Base-by-base conservation (phyloP, 2,797 vertebrate genomes). In the Lutjanus argentimaculatus region DNA sequence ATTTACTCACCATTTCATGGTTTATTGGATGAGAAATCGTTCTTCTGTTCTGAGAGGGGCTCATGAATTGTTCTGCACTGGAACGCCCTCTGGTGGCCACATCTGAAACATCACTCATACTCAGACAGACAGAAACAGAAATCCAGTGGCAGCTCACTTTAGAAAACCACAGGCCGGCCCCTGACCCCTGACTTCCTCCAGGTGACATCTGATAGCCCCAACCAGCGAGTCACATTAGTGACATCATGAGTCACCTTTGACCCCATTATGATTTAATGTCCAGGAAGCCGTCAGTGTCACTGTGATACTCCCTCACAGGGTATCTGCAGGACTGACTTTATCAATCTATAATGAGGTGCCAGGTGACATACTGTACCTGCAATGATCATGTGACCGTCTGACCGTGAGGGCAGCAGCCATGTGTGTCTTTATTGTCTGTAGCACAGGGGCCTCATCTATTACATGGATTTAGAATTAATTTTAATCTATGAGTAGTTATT, bases 81-180 rank as follows among this genome's bases (percentile, higher is more conserved):
- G 8, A 30, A 30, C 70, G 2, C 75, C 81, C 42, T 62, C 91
- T 84, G 66, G 79, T 85, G 91, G 75, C 2, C 15, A 5, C 13
- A 30, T 12, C 4, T 1, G 10, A 16, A 21, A 48, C 30, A 22
- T 6, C 42, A 6, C 43, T 42, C 30, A 36, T 36, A 10, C 30
- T 43, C 2, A 6, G 7, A 42, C 8, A n/a, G n/a, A 64, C 2
- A 6, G 59, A n/a, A 43, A 25, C 21, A 53, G 55, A 62, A 53
- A 15, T 46, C 61, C 46, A 76, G 7, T 1, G 0, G 8, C 16
- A 49, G 43, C n/a, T n/a, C 22, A 43, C 17, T 8, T 13, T 1
- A 40, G 8, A 59, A 72, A 64, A 67, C 19, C 19, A 21, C 59
- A 67, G 36, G 3, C 36, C 49, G 52, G 2, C 46, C 66, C 8